These are phyloP conservation scores for Vulpes vulpes DNA, from an alignment of 2,113 vertebrate genomes.

Conservation along the genomic window DNA sequence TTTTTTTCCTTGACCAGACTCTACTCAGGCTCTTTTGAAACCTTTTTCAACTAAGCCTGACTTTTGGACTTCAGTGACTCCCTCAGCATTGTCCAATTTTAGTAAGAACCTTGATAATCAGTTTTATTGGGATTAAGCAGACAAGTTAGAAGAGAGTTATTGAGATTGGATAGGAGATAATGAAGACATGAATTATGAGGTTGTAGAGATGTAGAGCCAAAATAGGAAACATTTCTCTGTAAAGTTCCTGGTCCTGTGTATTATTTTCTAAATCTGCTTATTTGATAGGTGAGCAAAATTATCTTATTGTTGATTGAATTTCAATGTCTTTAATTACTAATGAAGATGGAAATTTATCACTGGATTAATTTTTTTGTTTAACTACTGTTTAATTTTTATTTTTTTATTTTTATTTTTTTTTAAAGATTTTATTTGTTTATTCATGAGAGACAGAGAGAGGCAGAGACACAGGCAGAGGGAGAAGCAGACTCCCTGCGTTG, in stretches of 20 bases:
- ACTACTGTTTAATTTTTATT: constrained; percentile 1
- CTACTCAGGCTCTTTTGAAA: not conserved
- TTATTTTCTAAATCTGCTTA: constrained; percentile 47
- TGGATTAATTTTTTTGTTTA: constrained; percentile 55
- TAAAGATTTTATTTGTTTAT: too few species aligned
- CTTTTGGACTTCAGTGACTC: not conserved
- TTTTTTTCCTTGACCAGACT: not conserved
- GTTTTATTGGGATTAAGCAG: not conserved
- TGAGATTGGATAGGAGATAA: not conserved
- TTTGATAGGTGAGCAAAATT: not conserved
- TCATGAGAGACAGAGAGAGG: too few species aligned
- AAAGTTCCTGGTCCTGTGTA: not conserved
- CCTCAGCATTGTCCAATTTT: constrained; percentile 13
- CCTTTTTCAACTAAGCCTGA: not conserved
- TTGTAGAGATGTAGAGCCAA: not conserved
- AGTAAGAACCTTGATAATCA: not conserved
- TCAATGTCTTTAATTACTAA: constrained; percentile 19
- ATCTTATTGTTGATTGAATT: constrained; percentile 5
- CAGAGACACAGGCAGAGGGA: too few species aligned
- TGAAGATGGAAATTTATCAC: not conserved
- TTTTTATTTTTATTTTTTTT: too few species aligned
- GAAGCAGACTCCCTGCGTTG: too few species aligned
- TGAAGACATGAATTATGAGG: not conserved
- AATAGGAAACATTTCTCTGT: not conserved
- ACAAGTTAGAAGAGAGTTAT: not conserved